Evolutionary conservation across 2,113 vertebrate species (phyloP).

Genomic region (Euleptes europaea): DNA sequence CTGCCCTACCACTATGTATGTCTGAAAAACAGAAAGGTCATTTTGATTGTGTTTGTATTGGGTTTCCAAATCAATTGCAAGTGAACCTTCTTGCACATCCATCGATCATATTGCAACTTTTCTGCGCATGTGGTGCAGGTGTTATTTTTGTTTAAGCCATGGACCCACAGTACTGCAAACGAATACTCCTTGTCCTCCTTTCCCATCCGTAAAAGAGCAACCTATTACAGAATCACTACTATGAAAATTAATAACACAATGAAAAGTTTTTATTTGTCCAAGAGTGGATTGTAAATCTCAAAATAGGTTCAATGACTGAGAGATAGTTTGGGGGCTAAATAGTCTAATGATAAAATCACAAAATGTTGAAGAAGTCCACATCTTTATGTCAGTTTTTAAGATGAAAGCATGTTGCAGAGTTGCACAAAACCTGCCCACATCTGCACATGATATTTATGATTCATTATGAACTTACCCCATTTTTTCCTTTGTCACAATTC

Average conservation of each 20-base stretch:
- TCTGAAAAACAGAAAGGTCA: no score
- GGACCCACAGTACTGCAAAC: neutral
- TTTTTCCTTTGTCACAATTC: neutral
- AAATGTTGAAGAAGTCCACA: neutral
- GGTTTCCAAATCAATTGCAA: no score
- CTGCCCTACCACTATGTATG: no score
- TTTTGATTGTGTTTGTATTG: no score
- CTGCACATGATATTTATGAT: neutral
- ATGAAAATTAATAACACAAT: neutral
- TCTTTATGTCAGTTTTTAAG: neutral
- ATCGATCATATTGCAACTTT: no score
- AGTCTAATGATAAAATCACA: neutral
- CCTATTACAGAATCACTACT: neutral
- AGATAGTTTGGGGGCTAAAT: neutral
- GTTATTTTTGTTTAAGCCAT: neutral
- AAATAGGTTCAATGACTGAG: neutral
- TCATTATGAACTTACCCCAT: neutral
- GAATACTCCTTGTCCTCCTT: neutral
- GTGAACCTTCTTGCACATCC: no score
- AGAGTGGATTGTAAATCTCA: neutral
- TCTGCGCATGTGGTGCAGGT: no score
- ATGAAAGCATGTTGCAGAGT: neutral
- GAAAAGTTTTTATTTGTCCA: neutral
- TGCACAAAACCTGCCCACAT: neutral
- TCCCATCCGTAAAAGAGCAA: neutral